These are phyloP conservation scores for Papilio machaon DNA, from an alignment of 1,140 invertebrate genomes.

Conservation along the genomic window DNA sequence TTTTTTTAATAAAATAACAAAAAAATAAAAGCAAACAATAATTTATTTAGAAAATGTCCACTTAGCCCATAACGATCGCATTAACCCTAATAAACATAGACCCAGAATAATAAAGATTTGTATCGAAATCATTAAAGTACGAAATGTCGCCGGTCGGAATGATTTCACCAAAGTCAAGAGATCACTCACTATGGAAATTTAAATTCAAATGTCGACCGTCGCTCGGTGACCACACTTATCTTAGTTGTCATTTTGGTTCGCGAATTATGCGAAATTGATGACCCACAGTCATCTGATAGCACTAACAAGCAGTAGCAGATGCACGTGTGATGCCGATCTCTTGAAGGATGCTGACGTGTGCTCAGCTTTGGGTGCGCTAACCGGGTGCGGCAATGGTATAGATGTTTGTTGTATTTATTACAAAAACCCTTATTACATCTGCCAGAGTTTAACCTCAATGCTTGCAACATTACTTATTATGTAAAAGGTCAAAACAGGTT, in stretches of 20 bases:
- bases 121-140: conserved; percentile 35
- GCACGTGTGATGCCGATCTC: conserved; percentile 57
- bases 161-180: conserved; percentile 16
- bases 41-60: conserved; percentile 24
- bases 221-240: conserved; percentile 54
- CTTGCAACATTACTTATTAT: neutral
- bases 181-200: conserved; percentile 41
- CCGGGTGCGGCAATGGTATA: neutral
- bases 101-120: conserved; percentile 22
- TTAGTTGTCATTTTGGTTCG: conserved; percentile 56
- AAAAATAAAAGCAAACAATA: neutral
- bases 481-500: too few species aligned
- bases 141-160: neutral
- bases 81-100: conserved; percentile 39
- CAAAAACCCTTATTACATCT: neutral
- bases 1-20: neutral
- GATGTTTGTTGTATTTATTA: neutral
- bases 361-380: conserved; percentile 9
- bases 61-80: conserved; percentile 21
- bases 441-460: neutral
- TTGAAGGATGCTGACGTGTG: conserved; percentile 27
- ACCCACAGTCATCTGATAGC: conserved; percentile 66
- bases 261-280: conserved; percentile 70
- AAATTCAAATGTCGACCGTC: conserved; percentile 49
- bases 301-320: conserved; percentile 72